Percentiles rank a stretch among this genome's conserved stretches.
Conservation (phyloP, 1,140 invertebrate genomes). For the Orius laevigatus region DNA sequence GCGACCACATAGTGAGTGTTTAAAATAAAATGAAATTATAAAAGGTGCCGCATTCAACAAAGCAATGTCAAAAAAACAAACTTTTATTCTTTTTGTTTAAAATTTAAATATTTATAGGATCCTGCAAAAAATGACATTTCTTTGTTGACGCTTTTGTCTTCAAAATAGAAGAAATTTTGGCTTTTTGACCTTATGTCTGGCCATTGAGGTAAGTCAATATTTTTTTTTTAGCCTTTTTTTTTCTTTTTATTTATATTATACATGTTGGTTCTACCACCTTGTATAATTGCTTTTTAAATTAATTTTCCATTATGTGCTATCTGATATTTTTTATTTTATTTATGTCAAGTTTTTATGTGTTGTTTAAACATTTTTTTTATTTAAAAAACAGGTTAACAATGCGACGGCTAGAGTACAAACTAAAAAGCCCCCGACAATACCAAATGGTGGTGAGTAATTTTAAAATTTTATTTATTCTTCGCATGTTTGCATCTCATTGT, state of each 20-base stretch:
- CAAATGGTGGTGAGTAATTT: constrained; percentile 62
- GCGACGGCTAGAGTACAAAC: constrained; percentile 94
- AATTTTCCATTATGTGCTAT: constrained; percentile 3
- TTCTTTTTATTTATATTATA: not conserved
- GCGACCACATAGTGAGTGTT: constrained; percentile 19
- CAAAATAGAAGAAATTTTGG: not conserved
- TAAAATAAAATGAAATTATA: not conserved
- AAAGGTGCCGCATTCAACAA: constrained; percentile 19
- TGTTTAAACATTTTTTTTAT: not conserved
- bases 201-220: constrained; percentile 11
- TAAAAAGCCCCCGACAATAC: constrained; percentile 86
- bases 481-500: too few relatives aligned
- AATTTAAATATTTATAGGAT: constrained; percentile 5
- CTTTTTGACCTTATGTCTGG: not conserved
- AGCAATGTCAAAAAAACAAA: constrained; percentile 22
- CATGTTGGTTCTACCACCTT: not conserved
- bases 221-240: constrained; percentile 5
- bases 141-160: constrained; percentile 22
- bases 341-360: not conserved
- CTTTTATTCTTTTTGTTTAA: constrained; percentile 3
- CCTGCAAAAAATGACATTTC: constrained; percentile 21
- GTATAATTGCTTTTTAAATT: not conserved
- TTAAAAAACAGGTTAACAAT: constrained; percentile 71
- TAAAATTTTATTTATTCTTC: not conserved
- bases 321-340: constrained; percentile 11